phyloP scores from a whole-genome alignment of 2,797 vertebrate species.

The Ctenochaetus hawaiiensis region DNA sequence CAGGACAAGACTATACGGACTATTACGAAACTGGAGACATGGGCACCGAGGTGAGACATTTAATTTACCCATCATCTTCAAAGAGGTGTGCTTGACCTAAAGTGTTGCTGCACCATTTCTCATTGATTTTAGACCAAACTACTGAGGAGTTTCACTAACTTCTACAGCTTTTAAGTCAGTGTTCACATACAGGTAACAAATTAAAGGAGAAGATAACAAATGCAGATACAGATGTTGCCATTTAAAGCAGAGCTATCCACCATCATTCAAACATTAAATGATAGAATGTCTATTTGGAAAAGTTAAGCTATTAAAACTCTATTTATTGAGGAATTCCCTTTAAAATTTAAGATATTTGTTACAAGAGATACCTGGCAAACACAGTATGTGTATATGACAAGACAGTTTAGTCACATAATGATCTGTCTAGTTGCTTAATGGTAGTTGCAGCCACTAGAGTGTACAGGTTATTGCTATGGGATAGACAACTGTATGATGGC shows the following conservation, averaged over 20 bases:
- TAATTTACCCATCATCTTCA: not conserved
- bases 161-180: not conserved
- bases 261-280: not conserved
- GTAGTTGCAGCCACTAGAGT: not conserved
- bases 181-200: not conserved
- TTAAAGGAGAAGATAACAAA: not conserved
- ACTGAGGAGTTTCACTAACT: not conserved
- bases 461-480: not conserved
- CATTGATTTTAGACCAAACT: not conserved
- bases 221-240: not conserved
- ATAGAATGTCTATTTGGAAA: not conserved
- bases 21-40: slow-evolving; percentile 73
- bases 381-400: not conserved
- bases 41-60: slow-evolving; percentile 77
- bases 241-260: not conserved
- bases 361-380: not conserved
- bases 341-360: slow-evolving; percentile 2
- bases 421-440: not conserved
- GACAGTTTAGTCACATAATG: not conserved
- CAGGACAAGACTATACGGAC: slow-evolving; percentile 76
- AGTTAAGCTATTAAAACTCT: not conserved
- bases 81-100: not conserved
- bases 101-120: not conserved
- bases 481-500: not conserved
- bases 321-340: slow-evolving; percentile 11